Evolutionary conservation across 1,140 invertebrate genomes (phyloP).

Genomic region (Linepithema humile): DNA sequence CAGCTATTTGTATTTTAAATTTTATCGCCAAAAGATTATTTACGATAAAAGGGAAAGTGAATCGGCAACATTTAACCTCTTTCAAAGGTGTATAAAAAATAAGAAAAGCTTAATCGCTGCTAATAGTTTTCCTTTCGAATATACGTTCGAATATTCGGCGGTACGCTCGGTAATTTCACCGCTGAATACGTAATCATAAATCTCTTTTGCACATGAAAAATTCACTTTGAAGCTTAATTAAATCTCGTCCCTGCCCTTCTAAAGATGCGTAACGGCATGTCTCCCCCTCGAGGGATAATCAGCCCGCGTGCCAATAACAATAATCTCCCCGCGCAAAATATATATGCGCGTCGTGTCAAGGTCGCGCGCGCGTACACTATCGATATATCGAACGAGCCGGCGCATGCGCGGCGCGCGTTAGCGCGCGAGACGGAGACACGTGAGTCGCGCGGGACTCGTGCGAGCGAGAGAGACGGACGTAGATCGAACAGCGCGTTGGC

Average conservation of each 20-base stretch:
- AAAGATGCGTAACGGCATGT: background rate
- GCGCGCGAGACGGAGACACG: too few relatives aligned
- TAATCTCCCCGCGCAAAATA: background rate
- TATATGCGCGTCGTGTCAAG: slow-evolving; percentile 54
- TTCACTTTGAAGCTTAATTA: background rate
- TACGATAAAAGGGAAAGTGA: background rate
- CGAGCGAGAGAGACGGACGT: background rate
- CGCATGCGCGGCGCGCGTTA: slow-evolving; percentile 18
- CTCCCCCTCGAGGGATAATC: background rate
- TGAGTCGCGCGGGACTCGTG: background rate
- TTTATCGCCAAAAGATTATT: background rate
- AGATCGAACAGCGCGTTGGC: background rate
- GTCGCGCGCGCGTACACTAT: slow-evolving; percentile 41
- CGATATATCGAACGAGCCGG: slow-evolving; percentile 46
- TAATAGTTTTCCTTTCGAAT: background rate
- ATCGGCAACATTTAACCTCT: background rate
- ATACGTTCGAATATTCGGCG: background rate
- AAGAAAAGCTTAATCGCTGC: background rate
- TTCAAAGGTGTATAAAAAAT: background rate
- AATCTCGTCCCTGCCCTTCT: background rate
- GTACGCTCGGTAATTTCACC: background rate
- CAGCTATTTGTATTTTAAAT: background rate
- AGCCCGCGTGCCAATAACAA: background rate
- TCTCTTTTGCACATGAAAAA: background rate
- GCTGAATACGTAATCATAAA: background rate